Evolutionary conservation across 2,113 vertebrate species (phyloP).

Genomic region (Hassar affinis): DNA sequence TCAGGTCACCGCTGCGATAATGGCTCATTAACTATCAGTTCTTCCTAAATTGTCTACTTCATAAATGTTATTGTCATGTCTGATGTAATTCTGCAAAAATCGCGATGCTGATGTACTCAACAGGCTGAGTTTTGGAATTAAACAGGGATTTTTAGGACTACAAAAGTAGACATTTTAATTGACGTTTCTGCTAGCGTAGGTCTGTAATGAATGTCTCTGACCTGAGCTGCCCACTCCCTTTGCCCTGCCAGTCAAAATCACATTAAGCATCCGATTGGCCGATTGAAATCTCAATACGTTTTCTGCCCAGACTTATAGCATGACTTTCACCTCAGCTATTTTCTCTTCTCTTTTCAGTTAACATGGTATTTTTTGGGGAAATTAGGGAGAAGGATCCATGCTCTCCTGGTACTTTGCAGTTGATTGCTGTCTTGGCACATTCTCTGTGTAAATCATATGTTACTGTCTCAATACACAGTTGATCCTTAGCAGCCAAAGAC

Average conservation of each 20-base stretch:
- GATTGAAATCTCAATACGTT: not conserved
- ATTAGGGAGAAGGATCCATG: slow-evolving; percentile 15
- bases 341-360: slow-evolving; percentile 22
- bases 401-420: slow-evolving; percentile 72
- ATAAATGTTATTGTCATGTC: not conserved
- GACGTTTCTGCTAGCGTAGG: slow-evolving; percentile 2
- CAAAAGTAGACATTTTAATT: slow-evolving; percentile 17
- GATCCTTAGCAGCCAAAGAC: slow-evolving; percentile 76
- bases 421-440: slow-evolving; percentile 67
- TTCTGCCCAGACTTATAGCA: not conserved
- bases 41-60: not conserved
- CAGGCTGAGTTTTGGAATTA: slow-evolving; percentile 5
- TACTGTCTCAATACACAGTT: slow-evolving; percentile 72
- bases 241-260: slow-evolving; percentile 2
- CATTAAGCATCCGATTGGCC: slow-evolving; percentile 28
- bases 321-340: not conserved
- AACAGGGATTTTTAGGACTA: slow-evolving; percentile 23
- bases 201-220: slow-evolving; percentile 10
- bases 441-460: slow-evolving; percentile 72
- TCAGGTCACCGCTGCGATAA: slow-evolving; percentile 19
- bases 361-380: slow-evolving; percentile 47
- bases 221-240: slow-evolving; percentile 15
- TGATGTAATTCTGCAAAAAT: not conserved
- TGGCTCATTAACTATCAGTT: slow-evolving; percentile 7
- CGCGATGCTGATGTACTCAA: not conserved